A percentile compares a stretch with the other conserved stretches of the same genome.
phyloP scores from a whole-genome alignment of 2,113 vertebrate genomes.

The Oryzias javanicus region DNA sequence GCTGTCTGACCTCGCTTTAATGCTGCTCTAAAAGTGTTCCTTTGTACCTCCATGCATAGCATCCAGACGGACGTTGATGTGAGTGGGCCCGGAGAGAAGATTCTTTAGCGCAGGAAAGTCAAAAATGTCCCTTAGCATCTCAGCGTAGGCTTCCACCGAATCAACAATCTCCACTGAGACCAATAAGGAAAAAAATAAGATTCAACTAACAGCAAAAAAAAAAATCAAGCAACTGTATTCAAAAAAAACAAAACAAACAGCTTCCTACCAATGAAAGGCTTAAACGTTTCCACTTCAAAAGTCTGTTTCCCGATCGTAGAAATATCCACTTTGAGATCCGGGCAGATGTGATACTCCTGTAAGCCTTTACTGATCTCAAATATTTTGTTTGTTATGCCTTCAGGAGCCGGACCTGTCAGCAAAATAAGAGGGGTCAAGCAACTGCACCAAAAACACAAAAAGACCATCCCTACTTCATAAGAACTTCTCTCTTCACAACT shows the following conservation, averaged over 20 bases:
- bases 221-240: neutral
- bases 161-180: constrained; percentile 95
- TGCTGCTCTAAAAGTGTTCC: neutral
- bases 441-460: neutral
- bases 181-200: constrained; percentile 12
- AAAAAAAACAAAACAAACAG: neutral
- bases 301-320: constrained; percentile 90
- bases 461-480: neutral
- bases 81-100: constrained; percentile 88
- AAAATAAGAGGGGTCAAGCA: constrained; percentile 2
- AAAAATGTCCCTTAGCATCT: constrained; percentile 94
- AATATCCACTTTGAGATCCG: constrained; percentile 91
- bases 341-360: constrained; percentile 94
- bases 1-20: neutral
- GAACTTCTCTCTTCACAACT: neutral
- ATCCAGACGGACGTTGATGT: constrained; percentile 91
- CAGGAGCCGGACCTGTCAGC: constrained; percentile 88
- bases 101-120: constrained; percentile 91
- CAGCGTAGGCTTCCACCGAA: constrained; percentile 90
- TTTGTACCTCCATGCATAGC: constrained; percentile 95
- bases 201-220: too few relatives aligned
- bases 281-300: constrained; percentile 94
- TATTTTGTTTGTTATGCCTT: constrained; percentile 94
- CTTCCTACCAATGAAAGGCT: constrained; percentile 88
- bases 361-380: constrained; percentile 95